A percentile compares a stretch with the other conserved stretches of the same genome.
phyloP scores from a whole-genome alignment of 2,113 vertebrate genomes.

The Lepus americanus region DNA sequence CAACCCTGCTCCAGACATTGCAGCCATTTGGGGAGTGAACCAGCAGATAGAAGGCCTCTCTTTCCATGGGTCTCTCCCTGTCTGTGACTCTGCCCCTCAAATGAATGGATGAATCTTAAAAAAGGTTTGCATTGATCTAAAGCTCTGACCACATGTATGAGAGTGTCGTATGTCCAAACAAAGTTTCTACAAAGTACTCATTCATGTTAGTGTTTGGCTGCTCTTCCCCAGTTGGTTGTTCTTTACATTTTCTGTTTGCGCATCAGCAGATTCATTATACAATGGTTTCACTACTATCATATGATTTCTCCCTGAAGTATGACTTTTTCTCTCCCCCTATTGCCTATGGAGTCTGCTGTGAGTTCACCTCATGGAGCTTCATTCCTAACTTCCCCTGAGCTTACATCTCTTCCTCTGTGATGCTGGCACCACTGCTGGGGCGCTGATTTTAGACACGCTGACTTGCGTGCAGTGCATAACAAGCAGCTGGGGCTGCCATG shows the following conservation, averaged over 20 bases:
- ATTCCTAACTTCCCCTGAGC: neutral
- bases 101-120: too few relatives aligned
- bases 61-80: too few relatives aligned
- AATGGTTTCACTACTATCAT: neutral
- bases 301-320: neutral
- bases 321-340: neutral
- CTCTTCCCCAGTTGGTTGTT: neutral
- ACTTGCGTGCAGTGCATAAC: neutral
- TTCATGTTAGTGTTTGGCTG: neutral
- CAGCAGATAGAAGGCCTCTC: too few relatives aligned
- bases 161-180: conserved; percentile 23
- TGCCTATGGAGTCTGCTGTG: neutral
- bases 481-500: neutral
- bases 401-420: neutral
- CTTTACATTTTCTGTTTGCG: neutral
- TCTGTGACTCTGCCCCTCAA: too few relatives aligned
- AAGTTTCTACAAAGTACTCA: neutral
- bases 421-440: neutral
- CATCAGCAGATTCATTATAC: neutral
- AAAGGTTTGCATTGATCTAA: neutral
- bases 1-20: too few relatives aligned
- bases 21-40: too few relatives aligned
- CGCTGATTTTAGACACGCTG: neutral
- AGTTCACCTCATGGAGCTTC: neutral
- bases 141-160: neutral